phyloP scores from a whole-genome alignment of 2,888 invertebrate genomes.

The Odontothrips loti region DNA sequence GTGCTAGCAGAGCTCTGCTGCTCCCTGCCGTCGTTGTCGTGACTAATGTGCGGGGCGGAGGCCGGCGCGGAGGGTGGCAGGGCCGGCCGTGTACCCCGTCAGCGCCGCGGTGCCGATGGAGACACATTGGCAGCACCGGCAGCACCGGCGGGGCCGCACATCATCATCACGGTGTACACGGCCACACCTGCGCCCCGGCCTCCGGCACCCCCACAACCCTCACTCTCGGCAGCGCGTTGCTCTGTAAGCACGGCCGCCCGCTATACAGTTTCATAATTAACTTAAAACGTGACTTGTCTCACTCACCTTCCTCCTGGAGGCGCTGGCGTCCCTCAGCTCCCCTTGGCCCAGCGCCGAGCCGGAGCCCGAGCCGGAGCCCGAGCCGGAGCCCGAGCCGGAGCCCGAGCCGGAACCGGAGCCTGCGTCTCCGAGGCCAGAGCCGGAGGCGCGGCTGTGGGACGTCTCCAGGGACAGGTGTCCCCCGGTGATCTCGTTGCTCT shows the following conservation, averaged over 20 bases:
- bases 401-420: not conserved
- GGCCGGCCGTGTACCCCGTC: not conserved
- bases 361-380: not conserved
- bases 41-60: not conserved
- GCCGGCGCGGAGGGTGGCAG: not conserved
- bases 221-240: not conserved
- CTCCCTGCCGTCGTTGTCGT: not conserved
- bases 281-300: too few relatives aligned
- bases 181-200: not conserved
- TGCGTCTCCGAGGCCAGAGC: constrained; percentile 28
- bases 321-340: constrained; percentile 18
- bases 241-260: too few relatives aligned
- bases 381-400: not conserved
- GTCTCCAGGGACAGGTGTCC: constrained; percentile 26
- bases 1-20: too few relatives aligned
- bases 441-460: not conserved
- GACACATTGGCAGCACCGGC: constrained; percentile 2
- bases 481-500: constrained; percentile 40
- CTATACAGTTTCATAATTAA: too few relatives aligned
- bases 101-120: not conserved
- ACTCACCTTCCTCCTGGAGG: constrained; percentile 3
- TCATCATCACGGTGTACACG: not conserved
- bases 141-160: not conserved
- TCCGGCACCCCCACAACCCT: not conserved
- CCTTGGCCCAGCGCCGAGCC: not conserved